Evolutionary conservation across 2,113 vertebrate species (phyloP).

Genomic region (Ibidorhyncha struthersii): DNA sequence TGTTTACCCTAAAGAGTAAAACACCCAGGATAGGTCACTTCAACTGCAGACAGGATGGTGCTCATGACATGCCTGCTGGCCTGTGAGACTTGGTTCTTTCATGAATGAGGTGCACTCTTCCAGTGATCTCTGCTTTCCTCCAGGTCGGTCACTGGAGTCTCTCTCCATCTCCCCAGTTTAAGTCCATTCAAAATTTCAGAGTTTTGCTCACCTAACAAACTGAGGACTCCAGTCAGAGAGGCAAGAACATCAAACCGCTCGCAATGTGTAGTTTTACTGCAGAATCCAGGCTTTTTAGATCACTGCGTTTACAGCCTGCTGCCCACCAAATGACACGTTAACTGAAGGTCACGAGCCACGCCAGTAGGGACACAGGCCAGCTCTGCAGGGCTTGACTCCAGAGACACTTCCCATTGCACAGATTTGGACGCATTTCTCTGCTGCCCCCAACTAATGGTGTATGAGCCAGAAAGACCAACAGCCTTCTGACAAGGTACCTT

Average conservation of each 20-base stretch:
- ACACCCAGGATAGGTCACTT: neutral
- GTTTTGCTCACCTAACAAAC: accelerated
- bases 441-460: neutral
- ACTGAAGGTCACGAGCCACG: neutral
- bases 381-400: neutral
- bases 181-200: neutral
- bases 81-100: neutral
- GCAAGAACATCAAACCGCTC: neutral
- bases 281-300: neutral
- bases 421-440: neutral
- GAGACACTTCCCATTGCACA: neutral
- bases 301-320: neutral
- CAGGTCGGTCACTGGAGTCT: neutral
- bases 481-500: neutral
- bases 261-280: neutral
- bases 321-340: neutral
- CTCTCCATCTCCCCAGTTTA: neutral
- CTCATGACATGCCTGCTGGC: neutral
- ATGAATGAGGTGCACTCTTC: neutral
- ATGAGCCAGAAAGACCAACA: neutral
- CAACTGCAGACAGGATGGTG: neutral
- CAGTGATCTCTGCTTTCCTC: neutral
- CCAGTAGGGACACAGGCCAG: neutral
- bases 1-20: neutral
- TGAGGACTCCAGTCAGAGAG: neutral